phyloP scores from a whole-genome alignment of 2,797 vertebrate species.

The Odontamblyopus rebecca region DNA sequence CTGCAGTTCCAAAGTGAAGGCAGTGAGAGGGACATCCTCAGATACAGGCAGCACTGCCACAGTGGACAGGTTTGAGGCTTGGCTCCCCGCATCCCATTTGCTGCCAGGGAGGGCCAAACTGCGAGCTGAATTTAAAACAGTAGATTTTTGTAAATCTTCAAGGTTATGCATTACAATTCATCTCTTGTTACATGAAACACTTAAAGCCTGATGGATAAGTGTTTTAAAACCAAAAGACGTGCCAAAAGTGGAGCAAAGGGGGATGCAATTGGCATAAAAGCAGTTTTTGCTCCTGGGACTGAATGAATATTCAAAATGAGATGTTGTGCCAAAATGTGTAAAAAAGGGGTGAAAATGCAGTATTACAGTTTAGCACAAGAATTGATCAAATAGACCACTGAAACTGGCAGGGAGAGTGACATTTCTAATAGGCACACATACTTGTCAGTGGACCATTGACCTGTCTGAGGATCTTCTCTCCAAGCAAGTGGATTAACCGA shows the following conservation, averaged over 20 bases:
- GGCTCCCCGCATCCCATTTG: slow-evolving; percentile 90
- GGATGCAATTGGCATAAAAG: too few species aligned
- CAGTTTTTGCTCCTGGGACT: too few species aligned
- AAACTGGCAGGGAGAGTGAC: not conserved
- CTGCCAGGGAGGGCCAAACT: slow-evolving; percentile 81
- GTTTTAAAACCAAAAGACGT: not conserved
- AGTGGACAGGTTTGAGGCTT: slow-evolving; percentile 90
- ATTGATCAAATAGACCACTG: too few species aligned
- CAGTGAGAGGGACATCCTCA: slow-evolving; percentile 89
- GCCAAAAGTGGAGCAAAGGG: not conserved
- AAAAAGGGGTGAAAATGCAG: too few species aligned
- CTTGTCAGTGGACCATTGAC: slow-evolving; percentile 83
- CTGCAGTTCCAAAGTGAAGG: slow-evolving; percentile 92
- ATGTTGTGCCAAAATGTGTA: too few species aligned
- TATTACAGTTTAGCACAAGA: too few species aligned
- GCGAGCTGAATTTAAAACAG: slow-evolving; percentile 72
- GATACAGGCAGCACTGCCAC: slow-evolving; percentile 90
- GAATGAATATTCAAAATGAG: too few species aligned
- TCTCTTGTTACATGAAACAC: slow-evolving; percentile 9
- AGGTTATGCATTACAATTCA: not conserved
- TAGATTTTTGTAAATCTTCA: slow-evolving; percentile 14
- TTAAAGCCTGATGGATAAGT: too few species aligned
- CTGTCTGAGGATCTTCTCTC: slow-evolving; percentile 95
- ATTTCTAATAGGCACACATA: slow-evolving; percentile 41
- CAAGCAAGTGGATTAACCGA: slow-evolving; percentile 90